Evolutionary conservation across 53 echinoderm and acorn worm species (phyloP), one percentile per base, ranked within the genome.

Genomic region (Crossaster papposus): DNA sequence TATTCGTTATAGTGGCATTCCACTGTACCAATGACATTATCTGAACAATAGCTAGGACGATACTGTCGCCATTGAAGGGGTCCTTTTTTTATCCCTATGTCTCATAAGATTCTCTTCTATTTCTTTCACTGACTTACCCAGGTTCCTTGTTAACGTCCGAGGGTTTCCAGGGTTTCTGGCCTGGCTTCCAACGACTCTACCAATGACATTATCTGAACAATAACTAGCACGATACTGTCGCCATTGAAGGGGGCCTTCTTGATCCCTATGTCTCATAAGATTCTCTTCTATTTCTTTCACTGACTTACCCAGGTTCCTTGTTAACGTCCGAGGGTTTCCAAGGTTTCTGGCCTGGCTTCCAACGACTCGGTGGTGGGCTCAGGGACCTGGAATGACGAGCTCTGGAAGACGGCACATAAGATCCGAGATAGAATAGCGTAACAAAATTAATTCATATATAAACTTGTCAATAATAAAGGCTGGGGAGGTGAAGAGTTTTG

Each of bases 181-280:
- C 96, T 2, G 93, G 95, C 79, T 92, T 94, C 96, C 96, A 96
- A 79, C 95, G 96, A n/a, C n/a, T n/a, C n/a, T n/a, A n/a, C n/a
- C n/a, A n/a, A n/a, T n/a, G n/a, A n/a, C n/a, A n/a, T n/a, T n/a
- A n/a, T n/a, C n/a, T n/a, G n/a, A n/a, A n/a, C n/a, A n/a, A n/a
- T n/a, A n/a, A n/a, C n/a, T n/a, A n/a, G n/a, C n/a, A n/a, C n/a
- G n/a, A n/a, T n/a, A n/a, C n/a, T n/a, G n/a, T n/a, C n/a, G n/a
- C n/a, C n/a, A n/a, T n/a, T n/a, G n/a, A n/a, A n/a, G n/a, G n/a
- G n/a, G n/a, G n/a, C n/a, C n/a, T n/a, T n/a, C n/a, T n/a, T n/a
- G n/a, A n/a, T n/a, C n/a, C 58, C 0, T 0, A 2, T 15, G 58
- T 0, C 1, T 18, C 7, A 3, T 58, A 17, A 58, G 15, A 18